These are phyloP conservation scores for Silurus glanis DNA, from an alignment of 2,113 vertebrate genomes.

Conservation along the genomic window DNA sequence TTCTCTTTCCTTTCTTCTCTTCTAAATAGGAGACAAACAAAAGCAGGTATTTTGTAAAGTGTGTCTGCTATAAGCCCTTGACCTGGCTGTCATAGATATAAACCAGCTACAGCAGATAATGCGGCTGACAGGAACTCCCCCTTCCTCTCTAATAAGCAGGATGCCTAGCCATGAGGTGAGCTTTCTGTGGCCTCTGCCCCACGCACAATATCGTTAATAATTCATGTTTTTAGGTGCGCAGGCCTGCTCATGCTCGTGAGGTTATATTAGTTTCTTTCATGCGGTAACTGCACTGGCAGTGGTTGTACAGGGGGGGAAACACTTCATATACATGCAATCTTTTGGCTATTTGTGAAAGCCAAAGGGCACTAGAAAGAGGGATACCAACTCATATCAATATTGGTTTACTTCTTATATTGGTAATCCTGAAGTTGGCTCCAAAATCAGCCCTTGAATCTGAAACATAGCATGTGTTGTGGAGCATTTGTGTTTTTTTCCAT, in stretches of 20 bases:
- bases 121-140: conserved; percentile 98
- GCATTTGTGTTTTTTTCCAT: conserved; percentile 8
- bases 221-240: conserved; percentile 14
- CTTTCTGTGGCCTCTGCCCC: conserved; percentile 39
- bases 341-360: neutral
- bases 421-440: too few species aligned
- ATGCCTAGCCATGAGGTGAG: conserved; percentile 99
- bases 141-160: conserved; percentile 97
- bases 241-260: conserved; percentile 18
- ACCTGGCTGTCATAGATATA: conserved; percentile 96
- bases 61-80: conserved; percentile 88
- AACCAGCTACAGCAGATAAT: conserved; percentile 99
- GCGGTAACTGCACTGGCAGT: neutral
- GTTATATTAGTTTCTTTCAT: neutral
- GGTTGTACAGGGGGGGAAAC: neutral
- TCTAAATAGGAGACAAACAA: conserved; percentile 33
- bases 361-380: neutral
- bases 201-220: conserved; percentile 8
- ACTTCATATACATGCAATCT: too few species aligned
- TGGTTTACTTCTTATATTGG: neutral
- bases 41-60: conserved; percentile 52
- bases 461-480: neutral
- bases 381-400: neutral
- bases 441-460: neutral
- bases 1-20: conserved; percentile 40